These are phyloP conservation scores for Drosophila prosaltans DNA, from an alignment of 1,140 invertebrate species.

Conservation along the genomic window DNA sequence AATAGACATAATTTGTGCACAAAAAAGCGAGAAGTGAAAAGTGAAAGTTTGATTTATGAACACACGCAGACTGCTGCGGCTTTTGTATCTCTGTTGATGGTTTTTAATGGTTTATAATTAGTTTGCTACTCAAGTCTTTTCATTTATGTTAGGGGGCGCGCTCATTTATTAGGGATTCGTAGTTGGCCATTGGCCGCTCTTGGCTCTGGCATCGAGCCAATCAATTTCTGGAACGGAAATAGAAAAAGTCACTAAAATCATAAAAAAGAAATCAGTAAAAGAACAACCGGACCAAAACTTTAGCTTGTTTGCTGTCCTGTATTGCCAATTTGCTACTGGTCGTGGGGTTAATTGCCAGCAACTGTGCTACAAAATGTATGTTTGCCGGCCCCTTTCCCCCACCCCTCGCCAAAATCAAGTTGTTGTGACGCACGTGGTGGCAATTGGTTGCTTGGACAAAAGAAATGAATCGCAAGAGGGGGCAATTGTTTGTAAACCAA, in stretches of 20 bases:
- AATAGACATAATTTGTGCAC: conserved; percentile 4
- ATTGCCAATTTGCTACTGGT: conserved; percentile 19
- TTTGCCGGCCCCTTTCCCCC: background rate
- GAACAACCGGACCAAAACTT: conserved; percentile 1
- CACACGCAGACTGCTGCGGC: conserved; percentile 34
- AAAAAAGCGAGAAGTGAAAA: conserved; percentile 28
- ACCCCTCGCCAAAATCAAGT: background rate
- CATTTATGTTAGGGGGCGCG: conserved; percentile 17
- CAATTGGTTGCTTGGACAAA: conserved; percentile 3
- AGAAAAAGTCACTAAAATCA: conserved; percentile 38
- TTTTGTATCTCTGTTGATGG: conserved; percentile 50
- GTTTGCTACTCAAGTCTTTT: conserved; percentile 42
- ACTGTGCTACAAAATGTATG: background rate
- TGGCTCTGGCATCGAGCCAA: conserved; percentile 57
- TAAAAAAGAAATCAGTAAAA: background rate
- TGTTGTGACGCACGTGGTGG: conserved; percentile 1
- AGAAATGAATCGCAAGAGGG: background rate
- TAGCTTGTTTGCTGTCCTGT: conserved; percentile 12
- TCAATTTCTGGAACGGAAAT: conserved; percentile 75
- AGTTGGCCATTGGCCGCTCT: conserved; percentile 29
- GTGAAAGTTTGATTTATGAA: conserved; percentile 77
- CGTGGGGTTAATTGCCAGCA: conserved; percentile 51
- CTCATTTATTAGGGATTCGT: conserved; percentile 49
- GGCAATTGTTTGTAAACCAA: too few species aligned
- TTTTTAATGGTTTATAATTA: conserved; percentile 67